Evolutionary conservation across 2,113 vertebrate species (phyloP), one percentile per base, ranked within the genome.

Genomic region (Myrmecobius fasciatus): DNA sequence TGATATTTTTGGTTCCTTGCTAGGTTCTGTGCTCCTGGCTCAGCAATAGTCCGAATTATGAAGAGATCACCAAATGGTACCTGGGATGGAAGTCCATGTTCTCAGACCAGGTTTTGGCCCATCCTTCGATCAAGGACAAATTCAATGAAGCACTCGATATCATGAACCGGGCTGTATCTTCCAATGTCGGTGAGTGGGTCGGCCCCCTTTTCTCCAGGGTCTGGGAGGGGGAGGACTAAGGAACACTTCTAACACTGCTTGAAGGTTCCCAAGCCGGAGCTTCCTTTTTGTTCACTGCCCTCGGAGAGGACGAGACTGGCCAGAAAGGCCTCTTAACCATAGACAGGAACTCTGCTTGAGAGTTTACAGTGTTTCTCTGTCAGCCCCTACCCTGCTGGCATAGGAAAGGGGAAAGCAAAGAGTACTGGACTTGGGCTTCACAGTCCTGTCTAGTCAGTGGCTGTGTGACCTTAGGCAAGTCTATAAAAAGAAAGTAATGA

Each of bases 21-120:
- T 97, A 99, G 99, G 99, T 99, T 90, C 98, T 99, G 92, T 99
- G 99, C 97, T 99, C 99, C 20, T 99, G 99, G 99, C 99, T 99
- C 89, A 99, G 99, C 97, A 99, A 99, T 98, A 99, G 99, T 98
- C 99, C 99, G 20, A 99, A 99, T 96, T 99, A 99, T 0, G 99
- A 99, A 94, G 99, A 99, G 98, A 99, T 99, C 95, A 99, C 99
- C 0, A 99, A 99, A 98, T 99, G 99, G 99, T 99, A 99, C 98
- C 98, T 99, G 94, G 99, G 99, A 12, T 99, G 99, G 99, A 99
- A 99, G 97, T 99, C 99, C 96, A 99, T 99, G 99, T 99, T 99
- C 97, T 99, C 99, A 10, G 99, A 99, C 93, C 98, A 99, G 54
- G 98, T 99, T 96, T 94, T 99, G 96, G 98, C 99, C 2, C 99